Evolutionary conservation across 2,113 vertebrate genomes (phyloP), one percentile per base, ranked within the genome.

Genomic region (Lanius collurio): DNA sequence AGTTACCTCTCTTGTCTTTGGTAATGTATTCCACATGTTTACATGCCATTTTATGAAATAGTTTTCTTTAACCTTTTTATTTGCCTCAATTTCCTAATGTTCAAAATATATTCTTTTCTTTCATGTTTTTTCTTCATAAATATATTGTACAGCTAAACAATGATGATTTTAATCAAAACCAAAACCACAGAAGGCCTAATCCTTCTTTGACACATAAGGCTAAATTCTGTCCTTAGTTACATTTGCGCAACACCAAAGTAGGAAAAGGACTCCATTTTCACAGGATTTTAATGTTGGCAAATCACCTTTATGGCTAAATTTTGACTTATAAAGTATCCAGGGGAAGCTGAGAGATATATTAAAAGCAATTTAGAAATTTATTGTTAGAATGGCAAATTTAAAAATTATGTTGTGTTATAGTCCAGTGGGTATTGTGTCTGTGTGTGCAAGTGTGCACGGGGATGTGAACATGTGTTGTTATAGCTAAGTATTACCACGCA

Each of bases 1-100:
- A 94, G 96, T 98, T 98, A 97, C 95, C 96, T 97, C 80, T 95
- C 95, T 96, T 97, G 87, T 97, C 95, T 96, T 92, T 90, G 87
- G 89, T 98, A 98, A 98, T 65, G 31, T 92, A 93, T 97, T 95
- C 96, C 98, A 97, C 95, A 96, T 97, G 97, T 47, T 84, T 78
- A 57, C 95, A 94, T 88, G 81, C 86, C 93, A 70, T 97, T 96
- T 97, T 97, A 96, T 95, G 85, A 96, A 97, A 96, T 90, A 77
- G 71, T 96, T 97, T 97, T 91, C 91, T 96, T 96, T 97, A 95
- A 97, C 96, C 95, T 90, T 96, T 97, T 88, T 97, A 96, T 97
- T 98, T 97, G 94, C 96, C 74, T 97, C 47, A 35, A 93, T 98
- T 97, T 97, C 93, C 89, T 91, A 97, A 96, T 97, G 92, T 96